Percentiles rank a stretch among this genome's conserved stretches.
These are phyloP conservation scores for Acridotheres tristis DNA, from an alignment of 2,797 vertebrate species.

Conservation along the genomic window DNA sequence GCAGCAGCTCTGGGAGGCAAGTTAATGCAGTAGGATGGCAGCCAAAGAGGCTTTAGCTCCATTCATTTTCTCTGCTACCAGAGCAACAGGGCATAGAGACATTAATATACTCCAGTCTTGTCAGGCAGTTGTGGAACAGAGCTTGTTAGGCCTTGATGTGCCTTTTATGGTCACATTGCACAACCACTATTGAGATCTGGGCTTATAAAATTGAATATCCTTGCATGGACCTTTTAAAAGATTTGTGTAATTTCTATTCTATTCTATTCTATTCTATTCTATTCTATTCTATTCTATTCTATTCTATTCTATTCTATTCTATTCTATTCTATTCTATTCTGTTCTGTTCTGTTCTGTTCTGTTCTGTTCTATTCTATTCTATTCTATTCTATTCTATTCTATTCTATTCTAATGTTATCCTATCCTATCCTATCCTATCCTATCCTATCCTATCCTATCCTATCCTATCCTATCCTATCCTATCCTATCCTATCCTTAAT, in stretches of 20 bases:
- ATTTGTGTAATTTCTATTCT: neutral
- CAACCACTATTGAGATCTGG: neutral
- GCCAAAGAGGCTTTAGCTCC: neutral
- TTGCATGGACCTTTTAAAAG: neutral
- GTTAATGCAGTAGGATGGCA: neutral
- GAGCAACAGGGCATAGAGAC: neutral
- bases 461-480: too few relatives aligned
- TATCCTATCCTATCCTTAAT: neutral
- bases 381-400: neutral
- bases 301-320: neutral
- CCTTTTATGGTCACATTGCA: neutral
- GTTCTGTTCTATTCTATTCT: too few relatives aligned
- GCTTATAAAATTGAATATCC: neutral
- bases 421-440: neutral
- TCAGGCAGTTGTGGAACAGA: neutral
- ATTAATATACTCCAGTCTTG: neutral
- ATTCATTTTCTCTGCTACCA: neutral
- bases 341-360: too few relatives aligned
- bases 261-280: neutral
- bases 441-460: neutral
- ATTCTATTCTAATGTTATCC: neutral
- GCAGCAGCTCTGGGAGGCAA: neutral
- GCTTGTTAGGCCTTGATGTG: neutral
- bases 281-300: neutral
- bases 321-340: neutral